These are phyloP conservation scores for Microplitis mediator DNA, from an alignment of 1,140 invertebrate genomes.

Conservation along the genomic window DNA sequence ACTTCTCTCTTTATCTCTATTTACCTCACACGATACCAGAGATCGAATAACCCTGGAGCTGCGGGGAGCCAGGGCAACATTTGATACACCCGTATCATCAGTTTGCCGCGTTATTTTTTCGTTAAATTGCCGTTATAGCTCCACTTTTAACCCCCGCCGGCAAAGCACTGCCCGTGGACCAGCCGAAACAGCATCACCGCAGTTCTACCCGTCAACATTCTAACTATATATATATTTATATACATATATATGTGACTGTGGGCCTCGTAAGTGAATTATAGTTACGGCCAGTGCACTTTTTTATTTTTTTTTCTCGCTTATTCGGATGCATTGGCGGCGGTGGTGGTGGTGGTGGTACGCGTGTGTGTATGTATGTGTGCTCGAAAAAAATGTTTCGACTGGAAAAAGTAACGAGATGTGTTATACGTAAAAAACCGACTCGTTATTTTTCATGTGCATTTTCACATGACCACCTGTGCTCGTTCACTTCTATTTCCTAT, in stretches of 20 bases:
- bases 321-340: too few relatives aligned
- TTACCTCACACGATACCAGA: neutral
- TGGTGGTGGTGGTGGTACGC: too few relatives aligned
- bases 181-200: neutral
- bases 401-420: conserved; percentile 14
- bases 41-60: conserved; percentile 12
- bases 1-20: neutral
- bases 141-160: neutral
- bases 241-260: conserved; percentile 3
- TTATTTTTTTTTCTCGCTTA: neutral
- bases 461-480: conserved; percentile 17
- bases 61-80: conserved; percentile 6
- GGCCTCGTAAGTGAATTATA: conserved; percentile 32
- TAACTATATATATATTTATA: neutral
- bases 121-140: conserved; percentile 15
- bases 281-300: conserved; percentile 1
- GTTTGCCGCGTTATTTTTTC: conserved; percentile 19
- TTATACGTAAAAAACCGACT: neutral
- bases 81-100: conserved; percentile 21
- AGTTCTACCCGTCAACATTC: neutral
- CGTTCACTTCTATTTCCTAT: neutral
- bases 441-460: conserved; percentile 18
- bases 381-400: conserved; percentile 11
- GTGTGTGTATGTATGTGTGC: neutral
- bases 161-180: neutral